Conservation (phyloP, 2,797 vertebrate species). For the Hoplostethus atlanticus region DNA sequence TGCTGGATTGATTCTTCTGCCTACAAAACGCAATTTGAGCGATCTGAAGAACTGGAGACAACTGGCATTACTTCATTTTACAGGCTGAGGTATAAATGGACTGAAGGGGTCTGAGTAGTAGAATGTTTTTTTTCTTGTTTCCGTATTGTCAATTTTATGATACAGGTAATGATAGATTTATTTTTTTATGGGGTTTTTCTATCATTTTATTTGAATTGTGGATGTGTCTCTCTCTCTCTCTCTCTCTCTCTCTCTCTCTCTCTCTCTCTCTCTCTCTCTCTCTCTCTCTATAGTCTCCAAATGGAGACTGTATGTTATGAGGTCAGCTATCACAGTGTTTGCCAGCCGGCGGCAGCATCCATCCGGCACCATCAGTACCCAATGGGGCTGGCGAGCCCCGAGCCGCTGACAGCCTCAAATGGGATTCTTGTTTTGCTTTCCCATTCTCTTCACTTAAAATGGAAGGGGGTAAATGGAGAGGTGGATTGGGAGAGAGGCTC, state of each 20-base stretch:
- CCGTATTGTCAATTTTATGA: too few relatives aligned
- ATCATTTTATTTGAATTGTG: too few relatives aligned
- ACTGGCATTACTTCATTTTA: too few relatives aligned
- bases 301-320: constrained; percentile 28
- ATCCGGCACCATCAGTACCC: constrained; percentile 6
- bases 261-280: constrained; percentile 24
- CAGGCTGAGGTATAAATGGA: too few relatives aligned
- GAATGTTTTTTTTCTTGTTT: too few relatives aligned
- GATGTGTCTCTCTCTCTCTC: constrained; percentile 10
- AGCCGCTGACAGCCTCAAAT: constrained; percentile 40
- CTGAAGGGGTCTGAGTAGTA: too few relatives aligned
- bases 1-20: too few relatives aligned
- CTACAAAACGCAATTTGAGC: too few relatives aligned
- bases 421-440: constrained; percentile 47
- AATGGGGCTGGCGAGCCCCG: constrained; percentile 3
- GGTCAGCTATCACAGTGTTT: constrained; percentile 15
- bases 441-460: constrained; percentile 34
- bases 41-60: too few relatives aligned
- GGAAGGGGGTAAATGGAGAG: constrained; percentile 29
- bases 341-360: constrained; percentile 22
- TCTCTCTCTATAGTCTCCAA: constrained; percentile 23
- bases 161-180: too few relatives aligned
- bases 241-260: constrained; percentile 28
- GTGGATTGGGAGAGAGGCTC: background rate
- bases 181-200: too few relatives aligned